phyloP scores from a whole-genome alignment of 1,140 invertebrate species.

The Panulirus ornatus region DNA sequence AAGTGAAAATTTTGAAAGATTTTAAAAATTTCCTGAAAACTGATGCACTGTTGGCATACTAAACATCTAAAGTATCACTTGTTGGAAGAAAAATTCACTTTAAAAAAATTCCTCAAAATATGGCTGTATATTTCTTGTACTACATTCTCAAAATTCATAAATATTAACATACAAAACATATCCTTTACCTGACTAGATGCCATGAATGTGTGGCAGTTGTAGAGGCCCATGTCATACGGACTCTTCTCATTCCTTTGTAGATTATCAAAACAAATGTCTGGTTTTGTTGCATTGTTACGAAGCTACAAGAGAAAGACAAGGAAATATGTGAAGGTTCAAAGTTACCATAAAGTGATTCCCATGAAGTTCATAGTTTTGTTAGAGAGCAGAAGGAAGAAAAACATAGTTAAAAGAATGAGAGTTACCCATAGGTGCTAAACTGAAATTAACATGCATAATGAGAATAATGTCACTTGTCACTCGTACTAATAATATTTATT shows the following conservation, averaged over 20 bases:
- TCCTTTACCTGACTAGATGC: slow-evolving; percentile 81
- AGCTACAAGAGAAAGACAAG: slow-evolving; percentile 77
- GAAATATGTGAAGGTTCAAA: neutral
- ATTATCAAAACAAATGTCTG: slow-evolving; percentile 88
- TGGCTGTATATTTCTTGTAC: too few species aligned
- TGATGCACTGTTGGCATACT: too few species aligned
- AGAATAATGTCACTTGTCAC: neutral
- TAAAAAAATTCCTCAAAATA: too few species aligned
- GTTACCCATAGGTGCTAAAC: neutral
- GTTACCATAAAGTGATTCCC: slow-evolving; percentile 17
- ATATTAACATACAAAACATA: neutral
- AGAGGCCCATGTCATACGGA: slow-evolving; percentile 84
- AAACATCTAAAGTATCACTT: too few species aligned
- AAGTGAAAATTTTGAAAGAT: too few species aligned
- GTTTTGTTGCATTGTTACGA: slow-evolving; percentile 78
- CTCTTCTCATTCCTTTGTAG: slow-evolving; percentile 85
- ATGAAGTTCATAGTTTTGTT: neutral
- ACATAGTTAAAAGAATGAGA: neutral
- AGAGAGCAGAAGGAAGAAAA: slow-evolving; percentile 4
- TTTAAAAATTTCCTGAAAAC: too few species aligned
- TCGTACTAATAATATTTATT: too few species aligned
- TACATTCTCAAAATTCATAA: too few species aligned
- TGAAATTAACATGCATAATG: slow-evolving; percentile 1
- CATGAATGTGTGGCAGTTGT: slow-evolving; percentile 85
- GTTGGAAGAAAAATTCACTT: too few species aligned